These are phyloP conservation scores for Phenganax stokvisi DNA, from an alignment of 92 coral and sea anemone species.

Conservation along the genomic window DNA sequence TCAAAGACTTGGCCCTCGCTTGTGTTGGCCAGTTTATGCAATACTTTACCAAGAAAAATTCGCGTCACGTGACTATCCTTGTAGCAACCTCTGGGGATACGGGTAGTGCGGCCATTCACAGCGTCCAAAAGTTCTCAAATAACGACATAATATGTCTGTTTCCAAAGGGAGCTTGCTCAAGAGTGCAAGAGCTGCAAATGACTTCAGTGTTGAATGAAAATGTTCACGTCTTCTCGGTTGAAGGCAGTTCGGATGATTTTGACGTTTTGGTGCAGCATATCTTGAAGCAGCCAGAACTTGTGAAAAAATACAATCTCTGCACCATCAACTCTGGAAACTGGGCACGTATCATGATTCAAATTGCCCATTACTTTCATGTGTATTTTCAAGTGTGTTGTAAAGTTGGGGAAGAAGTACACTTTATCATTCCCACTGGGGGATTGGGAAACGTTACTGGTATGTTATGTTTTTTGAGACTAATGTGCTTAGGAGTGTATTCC, in stretches of 20 bases:
- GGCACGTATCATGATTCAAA: slow-evolving; percentile 75
- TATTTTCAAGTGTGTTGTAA: slow-evolving; percentile 62
- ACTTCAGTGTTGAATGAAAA: slow-evolving; percentile 66
- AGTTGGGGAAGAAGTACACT: slow-evolving; percentile 55
- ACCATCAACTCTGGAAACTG: slow-evolving; percentile 72
- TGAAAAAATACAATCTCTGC: slow-evolving; percentile 54
- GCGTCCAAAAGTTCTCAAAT: slow-evolving; percentile 51
- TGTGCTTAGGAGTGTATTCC: no score
- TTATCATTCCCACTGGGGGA: slow-evolving; percentile 84
- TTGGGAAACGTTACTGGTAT: slow-evolving; percentile 86
- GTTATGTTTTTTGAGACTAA: not conserved
- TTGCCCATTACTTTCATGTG: slow-evolving; percentile 68
- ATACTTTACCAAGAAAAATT: slow-evolving; percentile 62
- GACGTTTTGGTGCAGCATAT: slow-evolving; percentile 60
- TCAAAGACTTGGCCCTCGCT: slow-evolving; percentile 72
- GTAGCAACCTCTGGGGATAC: slow-evolving; percentile 90
- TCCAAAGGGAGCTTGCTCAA: slow-evolving; percentile 70
- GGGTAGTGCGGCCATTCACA: slow-evolving; percentile 90
- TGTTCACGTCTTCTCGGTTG: slow-evolving; percentile 65
- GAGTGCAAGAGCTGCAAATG: slow-evolving; percentile 83
- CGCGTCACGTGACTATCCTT: slow-evolving; percentile 52
- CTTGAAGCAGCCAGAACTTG: slow-evolving; percentile 50
- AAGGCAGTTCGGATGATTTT: slow-evolving; percentile 78
- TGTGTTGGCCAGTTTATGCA: slow-evolving; percentile 65
- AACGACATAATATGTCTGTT: slow-evolving; percentile 66